These are phyloP conservation scores for Malacosoma neustria DNA, from an alignment of 2,888 invertebrate species.

Conservation along the genomic window DNA sequence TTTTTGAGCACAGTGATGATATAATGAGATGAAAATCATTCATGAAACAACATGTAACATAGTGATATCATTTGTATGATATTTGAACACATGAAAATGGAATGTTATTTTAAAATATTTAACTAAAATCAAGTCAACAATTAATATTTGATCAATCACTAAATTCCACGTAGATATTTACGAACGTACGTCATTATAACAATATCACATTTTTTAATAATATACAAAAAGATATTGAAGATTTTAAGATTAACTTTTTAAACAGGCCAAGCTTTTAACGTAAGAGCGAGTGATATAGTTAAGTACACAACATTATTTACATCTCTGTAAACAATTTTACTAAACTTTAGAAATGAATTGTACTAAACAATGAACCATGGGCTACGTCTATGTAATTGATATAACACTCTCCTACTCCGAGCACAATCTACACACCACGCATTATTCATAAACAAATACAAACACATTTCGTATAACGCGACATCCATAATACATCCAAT, in stretches of 20 bases:
- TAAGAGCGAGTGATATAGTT: constrained; percentile 56
- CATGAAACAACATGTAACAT: constrained; percentile 13
- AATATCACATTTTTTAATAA: constrained; percentile 74
- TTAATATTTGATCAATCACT: constrained; percentile 4
- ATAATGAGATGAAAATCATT: constrained; percentile 15
- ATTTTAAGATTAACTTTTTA: constrained; percentile 55
- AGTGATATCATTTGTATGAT: not conserved
- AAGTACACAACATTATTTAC: constrained; percentile 34
- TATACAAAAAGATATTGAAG: constrained; percentile 66
- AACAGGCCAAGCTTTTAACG: constrained; percentile 69
- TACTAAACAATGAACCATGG: too few species aligned
- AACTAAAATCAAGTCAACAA: constrained; percentile 4
- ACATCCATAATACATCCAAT: constrained; percentile 35
- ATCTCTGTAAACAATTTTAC: constrained; percentile 11
- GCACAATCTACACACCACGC: constrained; percentile 49
- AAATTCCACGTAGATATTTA: constrained; percentile 36
- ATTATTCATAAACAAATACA: constrained; percentile 26
- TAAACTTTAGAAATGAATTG: not conserved
- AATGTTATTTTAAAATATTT: constrained; percentile 10
- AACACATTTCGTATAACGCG: constrained; percentile 26
- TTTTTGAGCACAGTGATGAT: constrained; percentile 61
- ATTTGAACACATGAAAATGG: constrained; percentile 1
- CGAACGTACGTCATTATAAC: constrained; percentile 56
- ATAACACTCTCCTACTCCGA: constrained; percentile 53
- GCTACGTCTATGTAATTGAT: too few species aligned